These are phyloP conservation scores for Pheosia gnoma DNA, from an alignment of 2,888 invertebrate genomes.

Conservation along the genomic window DNA sequence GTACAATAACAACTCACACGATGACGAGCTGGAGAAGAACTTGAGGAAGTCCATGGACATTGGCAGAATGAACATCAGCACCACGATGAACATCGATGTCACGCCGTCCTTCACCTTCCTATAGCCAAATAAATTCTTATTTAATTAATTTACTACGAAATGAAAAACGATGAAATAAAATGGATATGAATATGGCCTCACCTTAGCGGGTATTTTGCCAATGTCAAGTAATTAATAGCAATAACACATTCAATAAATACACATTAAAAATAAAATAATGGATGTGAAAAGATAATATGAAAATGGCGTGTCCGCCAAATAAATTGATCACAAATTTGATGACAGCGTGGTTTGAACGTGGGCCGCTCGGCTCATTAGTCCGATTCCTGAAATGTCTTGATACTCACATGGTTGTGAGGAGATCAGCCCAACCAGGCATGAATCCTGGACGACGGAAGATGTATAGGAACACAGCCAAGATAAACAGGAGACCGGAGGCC, in stretches of 20 bases:
- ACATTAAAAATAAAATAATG: too few relatives aligned
- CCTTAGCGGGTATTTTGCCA: too few relatives aligned
- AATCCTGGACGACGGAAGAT: conserved; percentile 95
- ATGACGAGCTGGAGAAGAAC: conserved; percentile 82
- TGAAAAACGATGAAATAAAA: too few relatives aligned
- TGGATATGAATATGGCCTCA: too few relatives aligned
- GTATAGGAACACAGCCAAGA: conserved; percentile 92
- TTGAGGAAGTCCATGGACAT: conserved; percentile 90
- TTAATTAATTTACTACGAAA: too few relatives aligned
- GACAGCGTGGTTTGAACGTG: too few relatives aligned
- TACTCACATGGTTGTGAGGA: conserved; percentile 85
- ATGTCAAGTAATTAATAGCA: too few relatives aligned
- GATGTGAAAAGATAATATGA: too few relatives aligned
- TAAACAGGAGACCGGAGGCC: conserved; percentile 89
- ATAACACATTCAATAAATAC: too few relatives aligned
- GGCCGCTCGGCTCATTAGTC: too few relatives aligned
- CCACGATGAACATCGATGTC: conserved; percentile 92
- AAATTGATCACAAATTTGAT: too few relatives aligned
- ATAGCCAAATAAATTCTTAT: conserved; percentile 36
- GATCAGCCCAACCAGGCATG: conserved; percentile 93
- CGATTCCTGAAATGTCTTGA: background rate
- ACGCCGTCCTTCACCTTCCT: conserved; percentile 91
- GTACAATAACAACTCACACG: conserved; percentile 58
- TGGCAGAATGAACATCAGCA: conserved; percentile 93
- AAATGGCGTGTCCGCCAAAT: too few relatives aligned